Evolutionary conservation across 2,888 invertebrate genomes (phyloP).

Genomic region (Ichneumon xanthorius): DNA sequence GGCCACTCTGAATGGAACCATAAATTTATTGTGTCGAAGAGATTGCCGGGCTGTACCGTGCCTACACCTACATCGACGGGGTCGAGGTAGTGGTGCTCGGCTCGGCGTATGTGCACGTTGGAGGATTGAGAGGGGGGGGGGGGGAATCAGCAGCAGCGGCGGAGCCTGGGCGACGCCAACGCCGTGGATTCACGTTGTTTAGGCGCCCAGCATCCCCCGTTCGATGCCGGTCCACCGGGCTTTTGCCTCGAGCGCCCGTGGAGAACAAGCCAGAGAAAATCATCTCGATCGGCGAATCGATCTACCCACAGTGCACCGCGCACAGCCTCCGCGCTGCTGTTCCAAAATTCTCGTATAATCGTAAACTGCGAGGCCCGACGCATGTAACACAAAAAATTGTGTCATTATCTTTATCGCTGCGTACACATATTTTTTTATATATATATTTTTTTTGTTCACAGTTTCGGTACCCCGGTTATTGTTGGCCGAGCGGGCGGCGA

Average conservation of each 20-base stretch:
- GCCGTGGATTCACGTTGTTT: conserved; percentile 34
- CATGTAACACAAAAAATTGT: neutral
- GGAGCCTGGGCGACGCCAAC: conserved; percentile 29
- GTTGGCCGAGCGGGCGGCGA: conserved; percentile 3
- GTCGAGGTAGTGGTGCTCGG: neutral
- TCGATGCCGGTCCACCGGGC: neutral
- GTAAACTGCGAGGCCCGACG: neutral
- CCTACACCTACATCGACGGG: conserved; percentile 9
- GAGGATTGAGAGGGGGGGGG: neutral
- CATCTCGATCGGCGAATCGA: conserved; percentile 27
- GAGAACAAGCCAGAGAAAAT: conserved; percentile 12
- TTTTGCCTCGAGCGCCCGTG: conserved; percentile 1
- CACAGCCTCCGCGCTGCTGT: neutral
- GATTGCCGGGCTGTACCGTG: conserved; percentile 67
- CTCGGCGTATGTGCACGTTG: conserved; percentile 4
- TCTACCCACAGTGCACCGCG: neutral
- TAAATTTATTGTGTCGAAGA: conserved; percentile 79
- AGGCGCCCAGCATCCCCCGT: conserved; percentile 17
- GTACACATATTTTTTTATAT: neutral
- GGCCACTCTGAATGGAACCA: conserved; percentile 73
- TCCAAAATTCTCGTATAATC: conserved; percentile 10
- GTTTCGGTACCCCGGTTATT: conserved; percentile 10
- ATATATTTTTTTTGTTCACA: neutral
- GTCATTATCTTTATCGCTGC: neutral
- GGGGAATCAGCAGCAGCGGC: conserved; percentile 9